Evolutionary conservation across 2,113 vertebrate species (phyloP).

Genomic region (Noturus placidus): DNA sequence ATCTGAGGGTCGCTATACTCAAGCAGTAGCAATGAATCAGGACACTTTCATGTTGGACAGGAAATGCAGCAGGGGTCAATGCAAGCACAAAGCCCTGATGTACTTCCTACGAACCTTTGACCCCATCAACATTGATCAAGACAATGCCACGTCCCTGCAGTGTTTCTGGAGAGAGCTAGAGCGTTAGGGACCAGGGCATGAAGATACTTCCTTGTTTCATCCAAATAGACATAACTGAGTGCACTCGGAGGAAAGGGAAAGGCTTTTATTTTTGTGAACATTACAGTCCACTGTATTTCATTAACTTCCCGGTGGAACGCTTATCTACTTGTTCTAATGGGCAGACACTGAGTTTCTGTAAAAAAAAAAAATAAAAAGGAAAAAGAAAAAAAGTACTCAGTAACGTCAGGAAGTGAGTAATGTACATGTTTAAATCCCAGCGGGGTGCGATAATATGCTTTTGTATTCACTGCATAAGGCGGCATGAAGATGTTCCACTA

Average conservation of each 20-base stretch:
- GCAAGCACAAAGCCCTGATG: slow-evolving; percentile 70
- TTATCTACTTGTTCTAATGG: slow-evolving; percentile 5
- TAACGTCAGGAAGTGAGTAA: not conserved
- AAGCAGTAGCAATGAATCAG: slow-evolving; percentile 48
- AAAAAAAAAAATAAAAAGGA: not conserved
- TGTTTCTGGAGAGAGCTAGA: not conserved
- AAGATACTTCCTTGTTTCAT: not conserved
- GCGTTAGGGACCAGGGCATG: not conserved
- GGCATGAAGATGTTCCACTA: not conserved
- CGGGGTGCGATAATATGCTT: not conserved
- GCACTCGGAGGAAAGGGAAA: not conserved
- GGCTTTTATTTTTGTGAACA: not conserved
- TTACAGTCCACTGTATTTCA: not conserved
- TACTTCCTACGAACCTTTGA: slow-evolving; percentile 60
- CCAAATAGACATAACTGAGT: not conserved
- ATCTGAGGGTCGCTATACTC: slow-evolving; percentile 6
- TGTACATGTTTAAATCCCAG: not conserved
- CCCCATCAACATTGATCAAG: slow-evolving; percentile 62
- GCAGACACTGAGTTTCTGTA: not conserved
- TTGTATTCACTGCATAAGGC: not conserved
- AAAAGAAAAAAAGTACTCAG: too few relatives aligned
- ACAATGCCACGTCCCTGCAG: slow-evolving; percentile 53
- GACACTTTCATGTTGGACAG: slow-evolving; percentile 49
- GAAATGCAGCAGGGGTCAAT: slow-evolving; percentile 57
- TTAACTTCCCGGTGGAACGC: not conserved